Percentiles rank a stretch among this genome's conserved stretches.
Evolutionary conservation across 1,140 invertebrate species (phyloP).

Genomic region (Parasteatoda tepidariorum): DNA sequence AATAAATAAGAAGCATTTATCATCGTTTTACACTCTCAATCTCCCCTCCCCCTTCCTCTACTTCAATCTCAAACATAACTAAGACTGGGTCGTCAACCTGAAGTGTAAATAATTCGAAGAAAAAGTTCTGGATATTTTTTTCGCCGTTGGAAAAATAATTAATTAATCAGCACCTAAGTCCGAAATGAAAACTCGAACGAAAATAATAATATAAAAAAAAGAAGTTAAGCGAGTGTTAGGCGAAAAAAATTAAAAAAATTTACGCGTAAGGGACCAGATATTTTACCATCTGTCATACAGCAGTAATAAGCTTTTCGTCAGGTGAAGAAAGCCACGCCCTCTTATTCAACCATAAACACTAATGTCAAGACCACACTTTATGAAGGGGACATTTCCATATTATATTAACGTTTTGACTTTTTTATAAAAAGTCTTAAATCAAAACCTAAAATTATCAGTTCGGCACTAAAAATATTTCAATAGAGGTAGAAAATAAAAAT

Average conservation of each 20-base stretch:
- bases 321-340: constrained; percentile 8
- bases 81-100: not conserved
- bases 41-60: too few species aligned
- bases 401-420: not conserved
- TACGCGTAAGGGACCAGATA: too few species aligned
- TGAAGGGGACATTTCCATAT: not conserved
- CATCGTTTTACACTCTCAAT: not conserved
- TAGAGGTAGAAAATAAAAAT: too few species aligned
- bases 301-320: constrained; percentile 23
- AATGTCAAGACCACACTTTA: not conserved
- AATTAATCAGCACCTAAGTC: constrained; percentile 16
- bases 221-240: not conserved
- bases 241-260: not conserved
- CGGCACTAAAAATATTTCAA: not conserved
- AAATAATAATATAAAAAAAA: not conserved
- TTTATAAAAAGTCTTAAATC: not conserved
- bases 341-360: constrained; percentile 20
- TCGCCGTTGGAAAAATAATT: not conserved
- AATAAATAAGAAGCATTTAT: not conserved
- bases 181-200: not conserved
- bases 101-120: not conserved
- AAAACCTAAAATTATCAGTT: not conserved
- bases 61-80: not conserved
- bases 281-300: constrained; percentile 2
- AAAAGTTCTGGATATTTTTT: not conserved